Evolutionary conservation across 2,888 invertebrate genomes (phyloP).

Genomic region (Azorinus chamasolen): DNA sequence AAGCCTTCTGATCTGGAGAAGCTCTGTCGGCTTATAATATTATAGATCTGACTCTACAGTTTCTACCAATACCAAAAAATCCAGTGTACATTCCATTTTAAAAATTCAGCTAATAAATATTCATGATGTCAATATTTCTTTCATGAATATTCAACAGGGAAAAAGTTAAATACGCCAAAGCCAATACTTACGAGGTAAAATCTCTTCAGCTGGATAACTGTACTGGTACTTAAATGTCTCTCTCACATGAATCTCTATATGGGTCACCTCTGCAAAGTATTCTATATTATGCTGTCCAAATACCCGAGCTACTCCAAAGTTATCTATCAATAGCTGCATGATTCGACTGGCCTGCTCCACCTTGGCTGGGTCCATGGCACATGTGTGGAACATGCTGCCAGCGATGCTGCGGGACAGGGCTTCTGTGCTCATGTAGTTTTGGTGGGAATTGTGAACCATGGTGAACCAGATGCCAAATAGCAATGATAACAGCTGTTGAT

Average conservation of each 20-base stretch:
- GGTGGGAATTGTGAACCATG: conserved; percentile 84
- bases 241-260: conserved; percentile 83
- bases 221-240: conserved; percentile 85
- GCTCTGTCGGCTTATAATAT: too few relatives aligned
- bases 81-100: too few relatives aligned
- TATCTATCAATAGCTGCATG: conserved; percentile 98
- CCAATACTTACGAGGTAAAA: conserved; percentile 81
- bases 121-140: too few relatives aligned
- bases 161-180: not conserved
- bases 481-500: conserved; percentile 95
- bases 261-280: conserved; percentile 84
- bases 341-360: conserved; percentile 92
- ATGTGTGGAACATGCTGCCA: conserved; percentile 86
- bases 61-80: too few relatives aligned
- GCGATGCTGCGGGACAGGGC: conserved; percentile 86
- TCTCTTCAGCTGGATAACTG: conserved; percentile 79
- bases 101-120: too few relatives aligned
- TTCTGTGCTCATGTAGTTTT: conserved; percentile 86
- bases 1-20: too few relatives aligned
- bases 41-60: too few relatives aligned
- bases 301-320: conserved; percentile 97
- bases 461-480: conserved; percentile 95
- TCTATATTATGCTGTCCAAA: conserved; percentile 90
- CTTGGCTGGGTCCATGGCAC: conserved; percentile 84
- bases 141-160: too few relatives aligned